phyloP scores from a whole-genome alignment of 2,113 vertebrate species.

The Probosciger aterrimus region DNA sequence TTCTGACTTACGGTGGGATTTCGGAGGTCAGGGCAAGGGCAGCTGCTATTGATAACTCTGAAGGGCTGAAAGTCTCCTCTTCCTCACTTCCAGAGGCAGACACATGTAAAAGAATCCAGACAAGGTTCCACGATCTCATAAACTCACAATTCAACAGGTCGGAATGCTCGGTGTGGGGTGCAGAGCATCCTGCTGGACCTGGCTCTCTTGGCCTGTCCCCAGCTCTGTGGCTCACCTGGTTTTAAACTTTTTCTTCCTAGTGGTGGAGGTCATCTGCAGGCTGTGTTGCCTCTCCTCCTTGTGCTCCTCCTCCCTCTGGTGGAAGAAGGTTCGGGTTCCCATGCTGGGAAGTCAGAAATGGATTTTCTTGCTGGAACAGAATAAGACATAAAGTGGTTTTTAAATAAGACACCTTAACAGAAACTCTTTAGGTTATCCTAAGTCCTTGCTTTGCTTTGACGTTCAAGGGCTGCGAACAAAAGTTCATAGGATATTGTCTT shows the following conservation, averaged over 20 bases:
- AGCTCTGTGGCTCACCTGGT: conserved; percentile 60
- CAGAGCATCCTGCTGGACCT: neutral
- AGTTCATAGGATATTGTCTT: neutral
- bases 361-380: neutral
- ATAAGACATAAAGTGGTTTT: neutral
- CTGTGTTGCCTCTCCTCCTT: conserved; percentile 69
- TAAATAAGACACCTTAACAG: neutral
- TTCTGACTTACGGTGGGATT: conserved; percentile 55
- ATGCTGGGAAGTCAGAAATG: neutral
- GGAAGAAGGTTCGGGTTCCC: conserved; percentile 64
- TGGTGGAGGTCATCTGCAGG: conserved; percentile 69
- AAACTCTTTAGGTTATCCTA: neutral
- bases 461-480: neutral
- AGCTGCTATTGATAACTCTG: conserved; percentile 73
- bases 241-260: conserved; percentile 67
- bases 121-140: neutral
- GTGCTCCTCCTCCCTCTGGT: conserved; percentile 66
- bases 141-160: neutral
- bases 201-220: neutral
- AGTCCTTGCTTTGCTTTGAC: neutral
- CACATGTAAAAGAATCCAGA: conserved; percentile 7
- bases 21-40: conserved; percentile 71
- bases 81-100: conserved; percentile 68
- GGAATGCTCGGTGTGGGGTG: neutral
- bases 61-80: conserved; percentile 66